phyloP scores from a whole-genome alignment of 2,113 vertebrate genomes.

The Seriola dumerili region DNA sequence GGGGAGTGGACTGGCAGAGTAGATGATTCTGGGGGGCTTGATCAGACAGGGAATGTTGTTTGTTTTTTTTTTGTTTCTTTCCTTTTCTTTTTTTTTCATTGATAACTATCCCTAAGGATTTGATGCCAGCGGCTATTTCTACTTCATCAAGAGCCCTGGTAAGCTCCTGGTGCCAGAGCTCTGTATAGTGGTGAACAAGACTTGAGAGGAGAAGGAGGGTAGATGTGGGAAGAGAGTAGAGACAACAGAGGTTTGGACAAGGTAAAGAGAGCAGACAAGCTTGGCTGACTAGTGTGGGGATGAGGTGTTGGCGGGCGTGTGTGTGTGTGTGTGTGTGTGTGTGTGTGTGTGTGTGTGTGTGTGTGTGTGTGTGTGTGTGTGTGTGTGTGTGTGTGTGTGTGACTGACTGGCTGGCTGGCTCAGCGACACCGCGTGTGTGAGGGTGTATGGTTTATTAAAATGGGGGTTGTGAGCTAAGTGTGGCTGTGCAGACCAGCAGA shows the following conservation, averaged over 20 bases:
- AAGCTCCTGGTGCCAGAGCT: slow-evolving; percentile 8
- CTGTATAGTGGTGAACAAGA: slow-evolving; percentile 7
- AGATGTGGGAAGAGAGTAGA: slow-evolving; percentile 11
- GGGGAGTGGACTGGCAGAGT: background rate
- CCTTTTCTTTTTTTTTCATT: no score
- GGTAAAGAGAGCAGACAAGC: slow-evolving; percentile 34
- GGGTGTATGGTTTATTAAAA: slow-evolving; percentile 52
- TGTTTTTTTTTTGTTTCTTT: slow-evolving; percentile 3
- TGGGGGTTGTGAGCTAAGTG: slow-evolving; percentile 39
- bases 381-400: background rate
- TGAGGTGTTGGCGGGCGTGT: slow-evolving; percentile 12
- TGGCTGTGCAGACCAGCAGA: slow-evolving; percentile 49
- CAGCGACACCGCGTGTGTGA: slow-evolving; percentile 20
- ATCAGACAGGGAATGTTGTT: slow-evolving; percentile 40
- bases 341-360: background rate
- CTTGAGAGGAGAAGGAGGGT: background rate
- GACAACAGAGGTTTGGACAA: slow-evolving; percentile 52
- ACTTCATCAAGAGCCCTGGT: background rate
- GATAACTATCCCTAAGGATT: slow-evolving; percentile 10
- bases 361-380: background rate
- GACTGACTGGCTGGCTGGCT: background rate
- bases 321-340: background rate
- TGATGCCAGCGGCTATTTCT: slow-evolving; percentile 34
- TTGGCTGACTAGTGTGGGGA: slow-evolving; percentile 16
- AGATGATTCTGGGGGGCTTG: background rate